Conservation (phyloP, 2,113 vertebrate species). For the Phrynocephalus versicolor region DNA sequence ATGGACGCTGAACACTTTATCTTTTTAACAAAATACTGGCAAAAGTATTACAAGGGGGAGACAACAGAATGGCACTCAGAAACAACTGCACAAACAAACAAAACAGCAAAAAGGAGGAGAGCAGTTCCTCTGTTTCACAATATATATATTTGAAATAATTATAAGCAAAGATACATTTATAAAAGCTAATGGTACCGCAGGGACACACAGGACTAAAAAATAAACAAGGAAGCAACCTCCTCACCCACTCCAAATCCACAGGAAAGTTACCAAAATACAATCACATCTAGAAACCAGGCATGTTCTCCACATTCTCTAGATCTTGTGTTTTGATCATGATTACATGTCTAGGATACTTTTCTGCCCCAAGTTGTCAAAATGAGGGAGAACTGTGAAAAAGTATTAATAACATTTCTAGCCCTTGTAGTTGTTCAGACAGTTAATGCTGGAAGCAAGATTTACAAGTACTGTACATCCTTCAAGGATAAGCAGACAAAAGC, state of each 20-base stretch:
- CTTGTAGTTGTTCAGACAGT: slow-evolving; percentile 1
- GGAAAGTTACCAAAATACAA: neutral
- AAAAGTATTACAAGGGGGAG: neutral
- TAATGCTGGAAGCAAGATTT: neutral
- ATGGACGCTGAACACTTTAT: neutral
- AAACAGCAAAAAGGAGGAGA: neutral
- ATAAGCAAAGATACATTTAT: neutral
- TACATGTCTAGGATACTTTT: neutral
- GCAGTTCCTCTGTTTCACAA: neutral
- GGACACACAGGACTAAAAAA: neutral
- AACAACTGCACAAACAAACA: neutral
- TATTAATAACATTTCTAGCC: slow-evolving; percentile 10
- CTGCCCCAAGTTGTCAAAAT: neutral
- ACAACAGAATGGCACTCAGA: neutral
- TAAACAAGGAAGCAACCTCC: neutral
- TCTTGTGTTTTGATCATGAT: neutral
- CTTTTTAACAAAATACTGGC: neutral
- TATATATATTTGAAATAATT: neutral
- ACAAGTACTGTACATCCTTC: neutral
- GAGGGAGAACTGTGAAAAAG: neutral
- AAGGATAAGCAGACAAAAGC: neutral
- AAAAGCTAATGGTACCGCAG: neutral
- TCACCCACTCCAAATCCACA: neutral
- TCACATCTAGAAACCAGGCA: neutral
- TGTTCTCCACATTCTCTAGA: neutral